These are phyloP conservation scores for Drosophila histrio DNA, from an alignment of 2,888 invertebrate genomes.

Conservation along the genomic window DNA sequence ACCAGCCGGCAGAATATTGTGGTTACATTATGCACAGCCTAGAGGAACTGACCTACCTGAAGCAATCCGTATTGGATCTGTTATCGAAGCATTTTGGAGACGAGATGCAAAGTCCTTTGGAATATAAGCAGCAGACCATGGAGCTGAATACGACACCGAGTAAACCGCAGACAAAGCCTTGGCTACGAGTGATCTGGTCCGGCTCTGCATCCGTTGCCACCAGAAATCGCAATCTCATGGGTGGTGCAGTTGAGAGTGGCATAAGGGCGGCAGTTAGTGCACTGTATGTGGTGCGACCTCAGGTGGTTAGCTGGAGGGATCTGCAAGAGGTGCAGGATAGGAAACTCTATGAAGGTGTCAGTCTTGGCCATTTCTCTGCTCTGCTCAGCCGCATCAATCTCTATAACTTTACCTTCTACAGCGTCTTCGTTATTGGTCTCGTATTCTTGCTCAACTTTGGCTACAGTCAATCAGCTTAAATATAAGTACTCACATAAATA, in stretches of 20 bases:
- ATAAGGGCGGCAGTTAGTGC: slow-evolving; percentile 81
- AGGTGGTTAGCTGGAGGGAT: slow-evolving; percentile 81
- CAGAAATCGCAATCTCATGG: slow-evolving; percentile 80
- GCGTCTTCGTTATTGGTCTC: slow-evolving; percentile 62
- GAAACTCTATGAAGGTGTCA: slow-evolving; percentile 19
- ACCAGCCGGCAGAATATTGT: slow-evolving; percentile 49
- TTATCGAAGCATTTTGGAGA: slow-evolving; percentile 71
- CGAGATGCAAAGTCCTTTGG: slow-evolving; percentile 72
- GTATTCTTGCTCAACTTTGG: slow-evolving; percentile 57
- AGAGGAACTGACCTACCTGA: slow-evolving; percentile 49
- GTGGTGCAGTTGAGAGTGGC: slow-evolving; percentile 83
- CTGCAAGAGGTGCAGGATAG: slow-evolving; percentile 73
- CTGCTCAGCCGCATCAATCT: slow-evolving; percentile 79
- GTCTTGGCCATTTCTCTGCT: slow-evolving; percentile 36
- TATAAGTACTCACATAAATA: neutral
- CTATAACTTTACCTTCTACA: slow-evolving; percentile 80
- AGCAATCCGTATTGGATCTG: slow-evolving; percentile 57
- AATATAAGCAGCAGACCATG: slow-evolving; percentile 63
- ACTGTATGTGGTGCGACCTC: slow-evolving; percentile 79
- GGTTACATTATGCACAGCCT: slow-evolving; percentile 77
- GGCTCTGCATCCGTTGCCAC: slow-evolving; percentile 79
- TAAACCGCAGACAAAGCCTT: slow-evolving; percentile 75
- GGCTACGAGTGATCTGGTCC: slow-evolving; percentile 82
- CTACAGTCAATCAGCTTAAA: slow-evolving; percentile 26
- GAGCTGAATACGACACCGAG: slow-evolving; percentile 57